A percentile compares a stretch with the other conserved stretches of the same genome.
phyloP scores from a whole-genome alignment of 2,888 invertebrate genomes.

The Noctua pronuba region DNA sequence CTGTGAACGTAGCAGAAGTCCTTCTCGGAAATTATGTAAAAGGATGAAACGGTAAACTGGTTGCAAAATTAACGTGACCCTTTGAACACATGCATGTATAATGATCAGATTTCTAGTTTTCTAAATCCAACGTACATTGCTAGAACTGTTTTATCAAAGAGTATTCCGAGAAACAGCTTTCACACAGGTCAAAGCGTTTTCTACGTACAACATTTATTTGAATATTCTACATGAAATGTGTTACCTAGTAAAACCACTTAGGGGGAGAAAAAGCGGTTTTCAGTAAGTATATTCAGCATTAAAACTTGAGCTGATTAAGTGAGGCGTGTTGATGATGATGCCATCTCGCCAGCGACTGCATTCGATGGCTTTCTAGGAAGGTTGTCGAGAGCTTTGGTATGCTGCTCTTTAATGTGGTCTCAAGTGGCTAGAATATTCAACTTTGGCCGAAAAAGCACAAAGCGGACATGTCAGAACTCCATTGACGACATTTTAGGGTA shows the following conservation, averaged over 20 bases:
- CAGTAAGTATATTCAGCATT: neutral
- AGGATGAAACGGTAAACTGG: neutral
- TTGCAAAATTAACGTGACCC: slow-evolving; percentile 11
- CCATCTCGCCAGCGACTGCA: too few relatives aligned
- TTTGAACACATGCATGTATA: neutral
- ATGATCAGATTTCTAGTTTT: neutral
- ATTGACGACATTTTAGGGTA: too few relatives aligned
- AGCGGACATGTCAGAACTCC: too few relatives aligned
- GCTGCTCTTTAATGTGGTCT: too few relatives aligned
- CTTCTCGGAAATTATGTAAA: neutral
- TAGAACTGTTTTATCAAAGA: neutral
- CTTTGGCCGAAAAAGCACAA: too few relatives aligned
- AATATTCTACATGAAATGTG: neutral
- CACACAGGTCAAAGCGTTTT: neutral
- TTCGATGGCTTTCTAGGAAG: too few relatives aligned
- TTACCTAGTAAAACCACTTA: neutral
- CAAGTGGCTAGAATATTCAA: too few relatives aligned
- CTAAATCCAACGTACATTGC: neutral
- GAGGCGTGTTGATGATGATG: too few relatives aligned
- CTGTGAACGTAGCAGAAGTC: neutral
- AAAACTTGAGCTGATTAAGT: neutral
- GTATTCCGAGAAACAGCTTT: neutral
- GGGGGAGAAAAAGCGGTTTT: neutral
- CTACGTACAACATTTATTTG: neutral
- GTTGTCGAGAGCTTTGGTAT: too few relatives aligned